Evolutionary conservation across 2,113 vertebrate species (phyloP), one percentile per base, ranked within the genome.

Genomic region (Phasianus colchicus): DNA sequence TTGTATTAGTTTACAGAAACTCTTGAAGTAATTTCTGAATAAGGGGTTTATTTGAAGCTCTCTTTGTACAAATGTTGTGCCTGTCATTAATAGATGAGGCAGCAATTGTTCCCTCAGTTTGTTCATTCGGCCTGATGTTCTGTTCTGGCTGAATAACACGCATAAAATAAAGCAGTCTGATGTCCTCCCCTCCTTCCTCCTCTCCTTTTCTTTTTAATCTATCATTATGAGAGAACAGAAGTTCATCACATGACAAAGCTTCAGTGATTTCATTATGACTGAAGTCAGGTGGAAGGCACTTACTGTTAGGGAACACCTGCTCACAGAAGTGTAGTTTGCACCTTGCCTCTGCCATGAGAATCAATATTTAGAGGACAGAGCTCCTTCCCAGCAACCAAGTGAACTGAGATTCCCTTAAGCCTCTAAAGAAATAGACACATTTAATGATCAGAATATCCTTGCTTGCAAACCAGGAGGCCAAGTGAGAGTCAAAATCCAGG

Each of bases 401-500:
- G 63, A 54, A 57, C n/a, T 30, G 25, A 48, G 21, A 70, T 82
- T 66, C n/a, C 36, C 15, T 63, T 55, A 76, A 70, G 11, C 29
- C 25, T 29, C n/a, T 60, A 66, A 90, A 91, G 36, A 89, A 89
- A 83, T 21, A 73, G 9, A 22, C 10, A 8, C 45, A 52, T 60
- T 70, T 83, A 79, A 67, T 55, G 6, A 71, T 48, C 32, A 25
- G 22, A 71, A 42, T 63, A 77, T 40, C 61, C 18, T 81, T 81
- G 45, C 61, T 88, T 64, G 22, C 38, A 74, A 42, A 18, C 55
- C 83, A 75, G 61, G 47, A 83, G 15, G 65, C 55, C 73, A 86
- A 92, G 80, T 15, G 17, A 93, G 38, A 95, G 64, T 61, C 76
- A 71, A 96, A 92, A 88, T 86, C 50, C 69, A 52, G 52, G 60